A percentile compares a stretch with the other conserved stretches of the same genome.
Evolutionary conservation across 2,888 invertebrate species (phyloP).

Genomic region (Ormyrus pomaceus): DNA sequence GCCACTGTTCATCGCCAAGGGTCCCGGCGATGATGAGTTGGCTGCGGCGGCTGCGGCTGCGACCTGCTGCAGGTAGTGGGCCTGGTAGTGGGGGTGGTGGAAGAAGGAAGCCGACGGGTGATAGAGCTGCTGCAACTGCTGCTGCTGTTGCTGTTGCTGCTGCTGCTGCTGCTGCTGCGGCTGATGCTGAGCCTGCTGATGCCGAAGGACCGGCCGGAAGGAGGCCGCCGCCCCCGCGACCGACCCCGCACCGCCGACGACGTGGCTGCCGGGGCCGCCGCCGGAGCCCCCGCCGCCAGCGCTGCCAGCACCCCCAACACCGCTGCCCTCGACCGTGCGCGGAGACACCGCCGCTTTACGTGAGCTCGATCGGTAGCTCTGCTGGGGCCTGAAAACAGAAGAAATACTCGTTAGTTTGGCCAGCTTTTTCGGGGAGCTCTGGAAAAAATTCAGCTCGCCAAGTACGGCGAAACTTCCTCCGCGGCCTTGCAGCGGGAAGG

Average conservation of each 20-base stretch:
- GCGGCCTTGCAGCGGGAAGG: not conserved
- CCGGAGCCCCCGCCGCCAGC: constrained; percentile 53
- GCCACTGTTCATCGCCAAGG: constrained; percentile 59
- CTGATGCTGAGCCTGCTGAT: constrained; percentile 17
- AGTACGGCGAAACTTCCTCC: constrained; percentile 10
- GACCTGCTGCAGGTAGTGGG: constrained; percentile 60
- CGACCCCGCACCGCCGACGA: constrained; percentile 55
- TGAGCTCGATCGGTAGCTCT: constrained; percentile 66
- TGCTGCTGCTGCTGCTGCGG: constrained; percentile 43
- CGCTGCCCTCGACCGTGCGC: constrained; percentile 69
- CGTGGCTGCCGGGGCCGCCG: constrained; percentile 52
- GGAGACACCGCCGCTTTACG: constrained; percentile 72
- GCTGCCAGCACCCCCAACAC: constrained; percentile 51
- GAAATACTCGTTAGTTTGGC: no score
- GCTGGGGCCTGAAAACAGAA: constrained; percentile 69
- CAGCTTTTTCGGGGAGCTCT: no score
- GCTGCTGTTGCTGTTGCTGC: constrained; percentile 29
- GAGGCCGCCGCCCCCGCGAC: constrained; percentile 44
- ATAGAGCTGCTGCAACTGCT: constrained; percentile 40
- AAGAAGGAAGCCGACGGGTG: constrained; percentile 22
- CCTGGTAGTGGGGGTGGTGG: constrained; percentile 46
- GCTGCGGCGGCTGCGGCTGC: constrained; percentile 77
- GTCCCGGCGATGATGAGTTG: constrained; percentile 55
- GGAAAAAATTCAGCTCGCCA: not conserved
- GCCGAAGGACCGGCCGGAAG: constrained; percentile 28